These are phyloP conservation scores for Rhagonycha fulva DNA, from an alignment of 2,888 invertebrate species.

Conservation along the genomic window DNA sequence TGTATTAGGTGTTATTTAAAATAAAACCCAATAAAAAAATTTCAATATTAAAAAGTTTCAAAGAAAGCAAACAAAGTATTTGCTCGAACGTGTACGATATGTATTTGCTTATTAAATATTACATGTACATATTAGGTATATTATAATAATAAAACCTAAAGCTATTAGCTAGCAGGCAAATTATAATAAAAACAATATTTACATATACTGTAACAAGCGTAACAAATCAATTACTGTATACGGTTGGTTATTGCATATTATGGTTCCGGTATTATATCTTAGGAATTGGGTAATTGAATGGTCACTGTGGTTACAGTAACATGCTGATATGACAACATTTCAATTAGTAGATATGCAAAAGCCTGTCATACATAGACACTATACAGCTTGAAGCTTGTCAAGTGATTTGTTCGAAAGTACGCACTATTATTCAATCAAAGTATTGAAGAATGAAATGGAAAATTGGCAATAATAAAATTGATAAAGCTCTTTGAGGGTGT, in stretches of 20 bases:
- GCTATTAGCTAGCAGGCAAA: neutral
- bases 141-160: neutral
- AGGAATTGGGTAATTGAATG: neutral
- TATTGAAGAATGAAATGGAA: neutral
- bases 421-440: neutral
- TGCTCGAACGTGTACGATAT: neutral
- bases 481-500: neutral
- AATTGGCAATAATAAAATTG: neutral
- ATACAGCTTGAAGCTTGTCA: neutral
- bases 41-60: too few relatives aligned
- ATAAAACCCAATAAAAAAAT: too few relatives aligned
- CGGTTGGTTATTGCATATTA: neutral
- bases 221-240: neutral
- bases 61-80: too few relatives aligned
- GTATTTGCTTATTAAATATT: too few relatives aligned
- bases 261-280: neutral
- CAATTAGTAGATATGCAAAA: neutral
- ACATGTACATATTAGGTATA: too few relatives aligned
- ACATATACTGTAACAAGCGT: neutral
- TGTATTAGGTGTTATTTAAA: too few relatives aligned
- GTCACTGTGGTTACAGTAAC: neutral
- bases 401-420: neutral
- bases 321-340: neutral
- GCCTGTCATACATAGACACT: neutral
- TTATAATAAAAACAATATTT: neutral